Evolutionary conservation across 2,888 invertebrate species (phyloP).

Genomic region (Heliconius erato): DNA sequence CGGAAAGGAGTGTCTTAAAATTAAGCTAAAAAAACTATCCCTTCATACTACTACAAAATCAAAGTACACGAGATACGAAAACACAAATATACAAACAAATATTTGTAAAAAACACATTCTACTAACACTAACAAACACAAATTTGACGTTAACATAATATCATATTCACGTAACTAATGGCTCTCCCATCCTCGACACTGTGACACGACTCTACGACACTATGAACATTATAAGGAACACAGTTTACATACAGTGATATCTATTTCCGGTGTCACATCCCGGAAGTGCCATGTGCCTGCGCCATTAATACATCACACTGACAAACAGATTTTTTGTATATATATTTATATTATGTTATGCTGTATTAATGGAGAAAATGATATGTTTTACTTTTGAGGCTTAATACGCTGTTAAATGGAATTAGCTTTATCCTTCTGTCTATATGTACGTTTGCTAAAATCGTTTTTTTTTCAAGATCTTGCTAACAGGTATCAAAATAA

Average conservation of each 20-base stretch:
- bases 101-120: neutral
- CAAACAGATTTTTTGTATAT: slow-evolving; percentile 22
- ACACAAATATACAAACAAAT: neutral
- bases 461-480: too few relatives aligned
- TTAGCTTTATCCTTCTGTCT: too few relatives aligned
- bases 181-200: neutral
- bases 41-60: too few relatives aligned
- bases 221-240: slow-evolving; percentile 33
- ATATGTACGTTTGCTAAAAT: too few relatives aligned
- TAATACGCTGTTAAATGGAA: neutral
- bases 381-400: neutral
- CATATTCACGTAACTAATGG: slow-evolving; percentile 24
- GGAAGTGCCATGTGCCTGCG: slow-evolving; percentile 42
- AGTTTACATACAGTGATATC: slow-evolving; percentile 50
- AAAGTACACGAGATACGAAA: too few relatives aligned
- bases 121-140: neutral
- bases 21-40: too few relatives aligned
- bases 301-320: slow-evolving; percentile 44
- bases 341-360: neutral
- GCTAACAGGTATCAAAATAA: too few relatives aligned
- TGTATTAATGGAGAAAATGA: neutral
- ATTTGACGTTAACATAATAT: slow-evolving; percentile 9
- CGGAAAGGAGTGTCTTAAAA: too few relatives aligned
- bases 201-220: slow-evolving; percentile 19
- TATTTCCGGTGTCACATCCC: slow-evolving; percentile 50